Evolutionary conservation across 2,888 invertebrate genomes (phyloP), one percentile per base, ranked within the genome.

Genomic region (Alsophila aescularia): DNA sequence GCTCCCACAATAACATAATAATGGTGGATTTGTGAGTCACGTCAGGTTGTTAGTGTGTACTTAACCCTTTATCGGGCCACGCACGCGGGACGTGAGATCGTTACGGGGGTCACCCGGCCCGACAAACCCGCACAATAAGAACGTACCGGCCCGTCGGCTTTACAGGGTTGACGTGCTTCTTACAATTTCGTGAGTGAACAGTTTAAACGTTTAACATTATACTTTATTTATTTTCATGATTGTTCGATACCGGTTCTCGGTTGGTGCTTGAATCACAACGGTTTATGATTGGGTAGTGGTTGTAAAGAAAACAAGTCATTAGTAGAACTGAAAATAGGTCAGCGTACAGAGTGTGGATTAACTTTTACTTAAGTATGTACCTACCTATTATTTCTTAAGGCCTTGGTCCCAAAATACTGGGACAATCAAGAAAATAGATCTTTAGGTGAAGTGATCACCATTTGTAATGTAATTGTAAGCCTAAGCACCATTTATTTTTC

Each of bases 1-100:
- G 89, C 87, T 88, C 85, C 89, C 87, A 89, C 90, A 90, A 90
- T 90, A 90, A 90, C 90, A 90, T 89, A 89, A 90, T 90, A 91
- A 90, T 90, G 85, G 88, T 82, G 84, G 89, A 90, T 90, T 90
- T 90, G 90, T 90, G 86, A 90, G 82, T 90, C 90, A 90, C 90
- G 90, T 89, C 86, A 87, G 84, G 87, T 87, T 87, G 90, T 90
- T 90, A 90, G 88, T 88, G 81, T 87, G 87, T 90, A 89, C 87
- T 91, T 90, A 91, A 90, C 90, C 90, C 90, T 90, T 90, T 89
- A 91, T 90, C 90, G 83, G 81, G 80, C 83, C 90, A 89, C 90
- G 90, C 90, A 89, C 87, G 82, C 83, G 82, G 89, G 79, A 90
- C 90, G 90, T 90, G 90, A 86, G 87, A 87, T 83, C 89, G 87